Conservation (phyloP, 2,797 vertebrate genomes). For the Rhadinocentrus ornatus region DNA sequence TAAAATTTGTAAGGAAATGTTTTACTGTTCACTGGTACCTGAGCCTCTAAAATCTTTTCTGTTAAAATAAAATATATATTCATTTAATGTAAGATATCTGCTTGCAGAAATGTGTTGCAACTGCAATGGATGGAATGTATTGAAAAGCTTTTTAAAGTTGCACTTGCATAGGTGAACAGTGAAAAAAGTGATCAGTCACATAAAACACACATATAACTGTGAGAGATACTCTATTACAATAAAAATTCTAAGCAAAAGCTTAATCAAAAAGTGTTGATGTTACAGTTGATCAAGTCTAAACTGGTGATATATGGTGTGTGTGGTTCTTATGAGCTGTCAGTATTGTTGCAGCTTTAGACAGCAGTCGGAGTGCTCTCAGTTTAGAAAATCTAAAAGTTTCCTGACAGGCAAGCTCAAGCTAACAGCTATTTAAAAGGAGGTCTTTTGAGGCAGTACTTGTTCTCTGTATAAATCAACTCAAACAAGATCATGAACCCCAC, state of each 20-base stretch:
- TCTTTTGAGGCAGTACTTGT: too few species aligned
- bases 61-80: background rate
- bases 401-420: background rate
- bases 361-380: background rate
- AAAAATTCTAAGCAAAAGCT: background rate
- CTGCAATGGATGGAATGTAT: conserved; percentile 3
- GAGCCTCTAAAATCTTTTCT: background rate
- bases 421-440: background rate
- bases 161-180: background rate
- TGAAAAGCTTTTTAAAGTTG: background rate
- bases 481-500: too few species aligned
- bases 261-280: background rate
- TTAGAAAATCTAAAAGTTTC: background rate
- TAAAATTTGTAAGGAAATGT: conserved; percentile 15
- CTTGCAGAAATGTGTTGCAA: conserved; percentile 2
- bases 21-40: background rate
- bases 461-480: too few species aligned
- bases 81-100: conserved; percentile 2
- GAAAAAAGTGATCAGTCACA: background rate
- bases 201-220: background rate
- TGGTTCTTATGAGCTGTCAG: too few species aligned
- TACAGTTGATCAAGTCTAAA: too few species aligned
- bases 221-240: background rate
- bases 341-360: too few species aligned
- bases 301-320: too few species aligned